phyloP scores from a whole-genome alignment of 2,113 vertebrate species.

The Osmerus mordax region DNA sequence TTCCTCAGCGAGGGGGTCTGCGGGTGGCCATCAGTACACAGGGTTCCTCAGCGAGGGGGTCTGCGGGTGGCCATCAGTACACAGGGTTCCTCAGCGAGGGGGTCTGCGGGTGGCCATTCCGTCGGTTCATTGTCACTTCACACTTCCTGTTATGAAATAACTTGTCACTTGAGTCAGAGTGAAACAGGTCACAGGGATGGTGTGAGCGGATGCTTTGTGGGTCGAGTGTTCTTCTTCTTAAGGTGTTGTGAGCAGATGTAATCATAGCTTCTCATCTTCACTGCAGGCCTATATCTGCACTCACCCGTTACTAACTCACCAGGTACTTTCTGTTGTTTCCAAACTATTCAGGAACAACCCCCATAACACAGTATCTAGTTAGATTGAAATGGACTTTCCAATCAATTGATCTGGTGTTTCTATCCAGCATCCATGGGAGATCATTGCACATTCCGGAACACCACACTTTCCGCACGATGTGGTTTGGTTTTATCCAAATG shows the following conservation, averaged over 20 bases:
- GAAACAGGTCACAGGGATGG: slow-evolving; percentile 48
- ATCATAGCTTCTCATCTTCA: neutral
- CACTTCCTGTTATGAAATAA: slow-evolving; percentile 67
- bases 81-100: slow-evolving; percentile 19
- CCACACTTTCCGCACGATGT: slow-evolving; percentile 62
- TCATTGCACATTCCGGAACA: slow-evolving; percentile 63
- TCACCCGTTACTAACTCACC: neutral
- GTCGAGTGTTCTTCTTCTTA: slow-evolving; percentile 23
- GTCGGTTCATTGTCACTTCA: slow-evolving; percentile 46
- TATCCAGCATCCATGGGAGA: slow-evolving; percentile 48
- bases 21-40: slow-evolving; percentile 29
- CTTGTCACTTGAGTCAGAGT: slow-evolving; percentile 27
- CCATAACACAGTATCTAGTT: neutral
- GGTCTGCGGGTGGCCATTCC: slow-evolving; percentile 40
- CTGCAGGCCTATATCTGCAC: neutral
- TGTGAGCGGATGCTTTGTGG: slow-evolving; percentile 28
- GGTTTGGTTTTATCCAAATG: slow-evolving; percentile 69
- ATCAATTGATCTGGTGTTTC: slow-evolving; percentile 54
- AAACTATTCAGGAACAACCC: slow-evolving; percentile 39
- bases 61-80: slow-evolving; percentile 35
- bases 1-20: slow-evolving; percentile 31
- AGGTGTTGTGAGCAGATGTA: slow-evolving; percentile 5
- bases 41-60: slow-evolving; percentile 26
- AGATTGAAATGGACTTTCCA: slow-evolving; percentile 62
- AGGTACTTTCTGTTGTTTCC: slow-evolving; percentile 7